Evolutionary conservation across 2,113 vertebrate genomes (phyloP).

Genomic region (Chloroceryle aenea): DNA sequence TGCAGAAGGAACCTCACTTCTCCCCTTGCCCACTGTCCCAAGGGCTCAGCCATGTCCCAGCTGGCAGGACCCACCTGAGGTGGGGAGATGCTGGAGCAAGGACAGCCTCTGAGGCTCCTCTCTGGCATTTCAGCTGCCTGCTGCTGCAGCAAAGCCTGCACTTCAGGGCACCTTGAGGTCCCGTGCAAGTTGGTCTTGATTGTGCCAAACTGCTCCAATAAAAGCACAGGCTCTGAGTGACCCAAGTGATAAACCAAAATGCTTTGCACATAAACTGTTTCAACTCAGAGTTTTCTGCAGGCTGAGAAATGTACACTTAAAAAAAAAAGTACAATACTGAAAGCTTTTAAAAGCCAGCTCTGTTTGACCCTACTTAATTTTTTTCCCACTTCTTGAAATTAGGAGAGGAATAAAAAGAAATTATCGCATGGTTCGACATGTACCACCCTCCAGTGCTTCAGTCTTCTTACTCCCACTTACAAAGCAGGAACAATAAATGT

Average conservation of each 20-base stretch:
- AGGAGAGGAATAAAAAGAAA: neutral
- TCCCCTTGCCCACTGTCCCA: neutral
- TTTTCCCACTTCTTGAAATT: neutral
- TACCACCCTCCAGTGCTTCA: neutral
- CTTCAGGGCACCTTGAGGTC: neutral
- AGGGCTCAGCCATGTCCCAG: neutral
- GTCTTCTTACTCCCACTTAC: neutral
- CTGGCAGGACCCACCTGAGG: neutral
- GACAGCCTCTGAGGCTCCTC: neutral
- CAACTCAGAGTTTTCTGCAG: neutral
- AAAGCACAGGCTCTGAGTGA: neutral
- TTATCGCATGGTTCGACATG: fast-evolving
- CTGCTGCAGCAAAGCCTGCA: neutral
- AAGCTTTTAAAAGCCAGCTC: neutral
- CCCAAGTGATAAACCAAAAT: neutral
- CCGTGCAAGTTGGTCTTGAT: neutral
- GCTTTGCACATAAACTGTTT: neutral
- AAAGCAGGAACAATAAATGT: neutral
- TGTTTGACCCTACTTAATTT: neutral
- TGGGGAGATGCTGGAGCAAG: fast-evolving
- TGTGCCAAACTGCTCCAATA: neutral
- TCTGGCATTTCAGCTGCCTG: neutral
- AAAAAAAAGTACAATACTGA: neutral
- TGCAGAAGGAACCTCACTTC: neutral
- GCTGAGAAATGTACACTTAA: neutral